A percentile compares a stretch with the other conserved stretches of the same genome.
Conservation (phyloP, 2,888 invertebrate genomes). For the Tachina grossa region DNA sequence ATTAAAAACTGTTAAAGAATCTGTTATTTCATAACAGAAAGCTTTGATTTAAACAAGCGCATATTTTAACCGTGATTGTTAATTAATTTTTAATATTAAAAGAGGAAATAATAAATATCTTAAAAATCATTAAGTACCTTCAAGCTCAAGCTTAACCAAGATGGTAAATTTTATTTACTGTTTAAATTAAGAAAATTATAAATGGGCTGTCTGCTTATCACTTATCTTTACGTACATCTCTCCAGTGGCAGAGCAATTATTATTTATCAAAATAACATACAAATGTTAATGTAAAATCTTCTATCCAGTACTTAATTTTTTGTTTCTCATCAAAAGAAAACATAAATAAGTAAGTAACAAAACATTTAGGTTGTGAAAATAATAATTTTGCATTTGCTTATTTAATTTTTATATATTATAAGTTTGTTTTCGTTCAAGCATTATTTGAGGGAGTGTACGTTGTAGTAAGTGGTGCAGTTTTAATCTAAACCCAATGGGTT, state of each 20-base stretch:
- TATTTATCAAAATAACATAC: background rate
- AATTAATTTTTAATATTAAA: slow-evolving; percentile 48
- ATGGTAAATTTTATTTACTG: slow-evolving; percentile 68
- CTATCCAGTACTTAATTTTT: slow-evolving; percentile 51
- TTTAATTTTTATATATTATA: slow-evolving; percentile 6
- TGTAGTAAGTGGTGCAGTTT: slow-evolving; percentile 77
- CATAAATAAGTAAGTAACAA: slow-evolving; percentile 8
- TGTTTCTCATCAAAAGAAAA: slow-evolving; percentile 16
- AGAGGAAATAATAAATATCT: slow-evolving; percentile 45
- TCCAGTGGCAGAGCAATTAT: slow-evolving; percentile 38
- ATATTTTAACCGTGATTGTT: slow-evolving; percentile 54
- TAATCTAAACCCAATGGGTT: slow-evolving; percentile 83
- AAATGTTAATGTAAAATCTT: background rate
- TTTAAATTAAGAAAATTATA: slow-evolving; percentile 43
- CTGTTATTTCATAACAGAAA: background rate
- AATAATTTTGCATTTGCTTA: slow-evolving; percentile 2
- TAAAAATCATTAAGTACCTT: slow-evolving; percentile 71
- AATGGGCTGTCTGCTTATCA: slow-evolving; percentile 56
- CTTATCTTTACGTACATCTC: slow-evolving; percentile 51
- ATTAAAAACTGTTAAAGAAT: background rate
- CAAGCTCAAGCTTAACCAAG: slow-evolving; percentile 71
- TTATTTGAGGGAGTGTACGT: slow-evolving; percentile 75
- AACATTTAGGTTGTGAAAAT: slow-evolving; percentile 20
- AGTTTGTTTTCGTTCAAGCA: background rate
- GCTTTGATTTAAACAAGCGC: slow-evolving; percentile 52